These are phyloP conservation scores for Rhinichthys osculus DNA, from an alignment of 2,797 vertebrate species.

Conservation along the genomic window DNA sequence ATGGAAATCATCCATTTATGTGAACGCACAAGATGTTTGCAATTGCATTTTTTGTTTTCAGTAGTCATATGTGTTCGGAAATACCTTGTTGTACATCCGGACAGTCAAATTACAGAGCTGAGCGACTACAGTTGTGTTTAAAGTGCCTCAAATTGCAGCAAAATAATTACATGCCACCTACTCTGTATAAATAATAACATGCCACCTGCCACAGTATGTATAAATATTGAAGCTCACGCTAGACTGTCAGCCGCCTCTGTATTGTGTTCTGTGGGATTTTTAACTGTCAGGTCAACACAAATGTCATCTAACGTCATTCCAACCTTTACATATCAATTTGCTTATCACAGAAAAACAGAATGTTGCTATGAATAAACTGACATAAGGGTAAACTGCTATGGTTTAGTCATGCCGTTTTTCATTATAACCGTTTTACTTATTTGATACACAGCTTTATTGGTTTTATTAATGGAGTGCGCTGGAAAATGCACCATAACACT, in stretches of 20 bases:
- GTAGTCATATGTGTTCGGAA: slow-evolving; percentile 9
- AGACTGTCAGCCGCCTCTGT: background rate
- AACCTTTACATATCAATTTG: slow-evolving; percentile 33
- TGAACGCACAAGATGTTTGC: background rate
- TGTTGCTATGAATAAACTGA: background rate
- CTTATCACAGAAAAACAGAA: background rate
- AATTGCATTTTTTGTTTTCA: slow-evolving; percentile 13
- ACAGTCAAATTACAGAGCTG: slow-evolving; percentile 41
- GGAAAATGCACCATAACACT: background rate
- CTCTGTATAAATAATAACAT: slow-evolving; percentile 34
- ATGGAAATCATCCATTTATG: slow-evolving; percentile 4
- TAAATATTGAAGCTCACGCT: slow-evolving; percentile 11
- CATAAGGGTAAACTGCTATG: background rate
- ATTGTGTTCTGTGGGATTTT: slow-evolving; percentile 13
- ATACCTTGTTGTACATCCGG: slow-evolving; percentile 12
- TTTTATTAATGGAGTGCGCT: background rate
- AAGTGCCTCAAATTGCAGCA: slow-evolving; percentile 33
- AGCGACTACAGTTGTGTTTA: slow-evolving; percentile 9
- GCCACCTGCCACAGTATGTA: slow-evolving; percentile 1
- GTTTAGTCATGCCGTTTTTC: background rate
- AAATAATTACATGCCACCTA: slow-evolving; percentile 40
- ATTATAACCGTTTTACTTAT: background rate
- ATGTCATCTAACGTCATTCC: background rate
- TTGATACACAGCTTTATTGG: slow-evolving; percentile 5
- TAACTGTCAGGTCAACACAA: slow-evolving; percentile 21